Evolutionary conservation across 2,888 invertebrate genomes (phyloP).

Genomic region (Diarsia dahlii): DNA sequence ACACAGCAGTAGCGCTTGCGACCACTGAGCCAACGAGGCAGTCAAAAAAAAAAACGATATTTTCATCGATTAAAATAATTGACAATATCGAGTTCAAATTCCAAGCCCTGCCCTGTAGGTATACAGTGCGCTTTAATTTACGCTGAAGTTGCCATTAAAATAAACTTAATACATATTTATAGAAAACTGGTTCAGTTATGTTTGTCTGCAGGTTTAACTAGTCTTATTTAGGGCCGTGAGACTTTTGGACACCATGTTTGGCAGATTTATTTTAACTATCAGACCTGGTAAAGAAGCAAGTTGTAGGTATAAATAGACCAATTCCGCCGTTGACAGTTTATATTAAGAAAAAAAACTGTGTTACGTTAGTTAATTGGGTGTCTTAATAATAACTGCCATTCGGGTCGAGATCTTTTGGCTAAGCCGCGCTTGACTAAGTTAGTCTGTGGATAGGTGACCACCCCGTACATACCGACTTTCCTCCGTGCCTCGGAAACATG

Average conservation of each 20-base stretch:
- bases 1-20: too few relatives aligned
- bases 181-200: background rate
- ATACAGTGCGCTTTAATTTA: slow-evolving; percentile 17
- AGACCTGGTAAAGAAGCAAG: background rate
- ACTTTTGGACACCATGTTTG: slow-evolving; percentile 1
- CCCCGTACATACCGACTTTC: too few relatives aligned
- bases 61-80: slow-evolving; percentile 24
- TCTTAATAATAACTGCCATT: background rate
- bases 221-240: slow-evolving; percentile 4
- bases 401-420: too few relatives aligned
- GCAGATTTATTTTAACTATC: background rate
- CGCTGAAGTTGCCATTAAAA: background rate
- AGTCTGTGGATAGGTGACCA: too few relatives aligned
- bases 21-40: too few relatives aligned
- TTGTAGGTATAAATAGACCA: background rate
- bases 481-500: too few relatives aligned
- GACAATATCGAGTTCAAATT: slow-evolving; percentile 32
- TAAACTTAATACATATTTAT: slow-evolving; percentile 12
- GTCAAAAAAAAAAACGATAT: slow-evolving; percentile 10
- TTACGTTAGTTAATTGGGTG: background rate
- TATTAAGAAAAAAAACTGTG: background rate
- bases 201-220: slow-evolving; percentile 2
- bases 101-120: slow-evolving; percentile 15
- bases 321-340: background rate
- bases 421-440: too few relatives aligned